Evolutionary conservation across 2,888 invertebrate species (phyloP), one percentile per base, ranked within the genome.

Genomic region (Trachelus stipa): DNA sequence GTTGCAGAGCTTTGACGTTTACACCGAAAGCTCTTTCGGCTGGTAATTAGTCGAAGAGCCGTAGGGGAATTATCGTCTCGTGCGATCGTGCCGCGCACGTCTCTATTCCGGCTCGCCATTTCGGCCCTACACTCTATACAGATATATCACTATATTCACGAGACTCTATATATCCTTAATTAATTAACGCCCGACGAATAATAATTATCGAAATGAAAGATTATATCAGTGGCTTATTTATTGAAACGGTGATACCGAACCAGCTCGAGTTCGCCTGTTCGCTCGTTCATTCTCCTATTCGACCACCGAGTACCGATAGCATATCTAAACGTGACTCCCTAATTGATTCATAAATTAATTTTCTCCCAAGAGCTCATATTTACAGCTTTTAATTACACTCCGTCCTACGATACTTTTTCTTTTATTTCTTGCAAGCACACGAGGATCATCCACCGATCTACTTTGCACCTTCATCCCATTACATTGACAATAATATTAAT

Each of bases 191-290:
- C 84, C 79, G 82, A 82, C 86, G 86, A 89, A 90, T 90, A 89
- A 90, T 90, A 90, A 90, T 90, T 90, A 90, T 88, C 87, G 86
- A 84, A 89, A 88, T 89, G 89, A 89, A 88, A 90, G 89, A 90
- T 90, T 87, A 79, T 90, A 90, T 90, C 87, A 80, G 76, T 82
- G 81, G 87, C 83, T 88, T 89, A 89, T 90, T 90, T 90, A 90
- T 89, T 85, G 87, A 83, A 81, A 82, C 84, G 81, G 76, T 83
- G 84, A 84, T 86, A 86, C 84, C 82, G 83, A 76, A 76, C 83
- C 80, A 83, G 78, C 73, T 76, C 73, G 78, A 76, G 76, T 76
- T 81, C 82, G 81, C 80, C 78, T 69, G 33, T 71, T 73, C 40
- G 12, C 73, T 35, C 79, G 34, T 33, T 73, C 78, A 34, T 69